Percentiles rank a stretch among this genome's conserved stretches.
Evolutionary conservation across 2,888 invertebrate species (phyloP).

Genomic region (Philonicus albiceps): DNA sequence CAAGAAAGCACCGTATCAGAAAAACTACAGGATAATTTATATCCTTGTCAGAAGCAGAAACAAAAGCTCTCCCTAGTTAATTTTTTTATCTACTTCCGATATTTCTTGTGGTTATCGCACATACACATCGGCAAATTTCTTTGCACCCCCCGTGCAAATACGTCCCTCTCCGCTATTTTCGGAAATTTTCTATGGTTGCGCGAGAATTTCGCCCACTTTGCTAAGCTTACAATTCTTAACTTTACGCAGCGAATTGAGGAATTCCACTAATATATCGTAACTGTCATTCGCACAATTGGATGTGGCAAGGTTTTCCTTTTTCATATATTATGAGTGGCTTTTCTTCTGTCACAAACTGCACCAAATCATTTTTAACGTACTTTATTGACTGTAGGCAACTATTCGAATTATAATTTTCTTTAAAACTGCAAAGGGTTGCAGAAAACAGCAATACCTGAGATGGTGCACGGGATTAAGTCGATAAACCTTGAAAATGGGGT

Average conservation of each 20-base stretch:
- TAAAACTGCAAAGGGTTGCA: neutral
- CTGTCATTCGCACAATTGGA: neutral
- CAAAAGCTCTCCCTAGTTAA: conserved; percentile 24
- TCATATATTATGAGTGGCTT: neutral
- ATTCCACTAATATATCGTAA: neutral
- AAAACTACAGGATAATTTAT: conserved; percentile 32
- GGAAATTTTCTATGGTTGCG: conserved; percentile 5
- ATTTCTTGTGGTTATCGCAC: conserved; percentile 48
- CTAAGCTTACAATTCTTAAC: neutral
- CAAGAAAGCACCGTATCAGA: conserved; percentile 11
- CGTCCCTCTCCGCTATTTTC: neutral
- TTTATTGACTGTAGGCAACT: neutral
- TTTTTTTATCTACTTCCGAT: conserved; percentile 47
- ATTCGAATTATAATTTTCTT: neutral
- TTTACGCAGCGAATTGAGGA: conserved; percentile 4
- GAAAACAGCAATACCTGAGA: neutral
- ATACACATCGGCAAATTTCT: neutral
- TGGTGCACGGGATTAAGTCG: neutral
- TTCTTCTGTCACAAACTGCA: neutral
- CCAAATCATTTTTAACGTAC: neutral
- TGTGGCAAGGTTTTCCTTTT: neutral
- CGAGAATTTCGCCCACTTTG: neutral
- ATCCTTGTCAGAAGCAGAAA: conserved; percentile 47
- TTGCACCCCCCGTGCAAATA: conserved; percentile 20
- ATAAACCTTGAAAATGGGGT: conserved; percentile 39